phyloP scores from a whole-genome alignment of 2,113 vertebrate species.

The Leuciscus idus region DNA sequence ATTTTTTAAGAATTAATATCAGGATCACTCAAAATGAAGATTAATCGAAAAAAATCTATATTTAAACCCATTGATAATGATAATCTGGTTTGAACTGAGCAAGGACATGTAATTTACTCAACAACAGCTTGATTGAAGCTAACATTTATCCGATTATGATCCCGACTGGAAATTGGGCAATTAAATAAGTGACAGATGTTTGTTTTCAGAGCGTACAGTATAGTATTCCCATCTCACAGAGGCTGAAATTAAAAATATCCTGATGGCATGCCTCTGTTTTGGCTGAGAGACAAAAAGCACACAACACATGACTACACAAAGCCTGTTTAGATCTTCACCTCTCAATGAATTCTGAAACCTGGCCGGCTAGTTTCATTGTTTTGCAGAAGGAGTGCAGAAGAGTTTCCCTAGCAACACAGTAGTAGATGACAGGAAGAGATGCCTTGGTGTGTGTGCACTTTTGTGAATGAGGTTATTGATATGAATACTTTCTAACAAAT shows the following conservation, averaged over 20 bases:
- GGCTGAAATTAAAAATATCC: conserved; percentile 4
- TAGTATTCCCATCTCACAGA: background rate
- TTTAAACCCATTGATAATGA: background rate
- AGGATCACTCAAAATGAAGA: background rate
- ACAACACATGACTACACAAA: background rate
- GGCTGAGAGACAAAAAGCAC: conserved; percentile 13
- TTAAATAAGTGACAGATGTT: conserved; percentile 45
- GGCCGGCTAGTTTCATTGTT: background rate
- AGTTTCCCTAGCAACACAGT: background rate
- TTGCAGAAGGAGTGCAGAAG: background rate
- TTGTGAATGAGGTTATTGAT: background rate
- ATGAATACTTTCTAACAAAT: background rate
- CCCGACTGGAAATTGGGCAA: background rate
- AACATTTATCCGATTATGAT: background rate
- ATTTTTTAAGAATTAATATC: background rate
- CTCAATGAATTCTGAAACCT: background rate
- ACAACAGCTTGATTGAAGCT: background rate
- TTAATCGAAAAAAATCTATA: background rate
- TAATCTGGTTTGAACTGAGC: background rate
- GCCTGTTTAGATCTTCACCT: background rate
- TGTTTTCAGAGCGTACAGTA: background rate
- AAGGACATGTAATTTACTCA: background rate
- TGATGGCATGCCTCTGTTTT: conserved; percentile 36
- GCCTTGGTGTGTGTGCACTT: background rate
- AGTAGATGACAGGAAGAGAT: background rate